These are phyloP conservation scores for Epiblema foenella DNA, from an alignment of 2,888 invertebrate species.

Conservation along the genomic window DNA sequence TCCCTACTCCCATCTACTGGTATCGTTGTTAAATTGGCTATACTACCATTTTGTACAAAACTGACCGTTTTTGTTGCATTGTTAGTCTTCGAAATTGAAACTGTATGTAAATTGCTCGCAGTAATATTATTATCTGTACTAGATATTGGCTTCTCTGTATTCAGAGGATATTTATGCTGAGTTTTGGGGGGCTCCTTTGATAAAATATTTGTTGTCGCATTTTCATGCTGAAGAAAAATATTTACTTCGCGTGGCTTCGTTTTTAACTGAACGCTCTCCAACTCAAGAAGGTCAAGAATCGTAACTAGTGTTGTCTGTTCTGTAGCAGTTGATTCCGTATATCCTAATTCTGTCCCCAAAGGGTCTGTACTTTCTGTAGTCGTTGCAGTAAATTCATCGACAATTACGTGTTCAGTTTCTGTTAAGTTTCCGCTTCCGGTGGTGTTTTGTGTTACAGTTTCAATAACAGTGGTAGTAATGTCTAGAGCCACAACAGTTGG, in stretches of 20 bases:
- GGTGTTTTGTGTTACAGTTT: background rate
- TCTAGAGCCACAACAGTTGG: background rate
- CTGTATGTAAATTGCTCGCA: too few relatives aligned
- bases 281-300: background rate
- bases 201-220: background rate
- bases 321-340: background rate
- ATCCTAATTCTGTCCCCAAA: background rate
- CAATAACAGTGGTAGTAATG: background rate
- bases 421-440: background rate
- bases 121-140: background rate
- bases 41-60: background rate
- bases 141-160: background rate
- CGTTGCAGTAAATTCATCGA: background rate
- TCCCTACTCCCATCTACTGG: background rate
- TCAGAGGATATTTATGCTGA: background rate
- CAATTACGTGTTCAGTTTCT: background rate
- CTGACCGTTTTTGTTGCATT: background rate
- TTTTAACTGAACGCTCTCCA: background rate
- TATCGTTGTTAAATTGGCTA: background rate
- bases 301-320: conserved; percentile 2
- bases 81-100: background rate
- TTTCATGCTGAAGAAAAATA: background rate
- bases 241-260: background rate
- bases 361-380: background rate
- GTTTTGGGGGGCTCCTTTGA: background rate